Conservation (phyloP, 1,140 invertebrate genomes). For the Heliothis subflexa region DNA sequence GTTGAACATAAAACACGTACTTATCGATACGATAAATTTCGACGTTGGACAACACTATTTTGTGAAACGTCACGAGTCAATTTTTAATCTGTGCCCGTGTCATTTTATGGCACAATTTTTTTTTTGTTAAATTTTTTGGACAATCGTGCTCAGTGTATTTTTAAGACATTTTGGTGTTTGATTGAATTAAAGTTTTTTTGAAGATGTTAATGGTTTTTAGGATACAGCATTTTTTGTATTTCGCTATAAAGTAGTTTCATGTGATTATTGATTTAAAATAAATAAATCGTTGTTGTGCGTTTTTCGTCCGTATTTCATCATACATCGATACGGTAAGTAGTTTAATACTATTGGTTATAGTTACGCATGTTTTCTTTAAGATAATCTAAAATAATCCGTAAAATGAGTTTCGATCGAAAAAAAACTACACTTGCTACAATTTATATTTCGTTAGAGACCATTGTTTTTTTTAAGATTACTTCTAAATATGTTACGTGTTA, state of each 20-base stretch:
- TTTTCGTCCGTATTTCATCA: slow-evolving; percentile 1
- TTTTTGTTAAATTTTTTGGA: not conserved
- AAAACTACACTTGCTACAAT: not conserved
- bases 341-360: slow-evolving; percentile 10
- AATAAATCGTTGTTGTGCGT: not conserved
- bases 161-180: slow-evolving; percentile 5
- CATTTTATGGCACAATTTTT: not conserved
- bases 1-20: slow-evolving; percentile 29
- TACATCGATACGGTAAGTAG: slow-evolving; percentile 2
- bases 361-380: not conserved
- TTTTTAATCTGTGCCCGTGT: slow-evolving; percentile 24
- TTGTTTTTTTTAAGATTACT: too few species aligned
- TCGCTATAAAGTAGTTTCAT: slow-evolving; percentile 52
- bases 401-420: not conserved
- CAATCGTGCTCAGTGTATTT: not conserved
- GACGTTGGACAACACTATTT: slow-evolving; percentile 23
- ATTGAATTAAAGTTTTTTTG: not conserved
- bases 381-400: not conserved
- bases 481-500: too few species aligned
- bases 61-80: slow-evolving; percentile 2
- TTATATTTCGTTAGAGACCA: not conserved
- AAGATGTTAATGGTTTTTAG: slow-evolving; percentile 55
- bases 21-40: slow-evolving; percentile 19
- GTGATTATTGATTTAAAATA: not conserved
- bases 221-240: slow-evolving; percentile 58